phyloP scores from a whole-genome alignment of 2,113 vertebrate genomes.

The Malurus melanocephalus region DNA sequence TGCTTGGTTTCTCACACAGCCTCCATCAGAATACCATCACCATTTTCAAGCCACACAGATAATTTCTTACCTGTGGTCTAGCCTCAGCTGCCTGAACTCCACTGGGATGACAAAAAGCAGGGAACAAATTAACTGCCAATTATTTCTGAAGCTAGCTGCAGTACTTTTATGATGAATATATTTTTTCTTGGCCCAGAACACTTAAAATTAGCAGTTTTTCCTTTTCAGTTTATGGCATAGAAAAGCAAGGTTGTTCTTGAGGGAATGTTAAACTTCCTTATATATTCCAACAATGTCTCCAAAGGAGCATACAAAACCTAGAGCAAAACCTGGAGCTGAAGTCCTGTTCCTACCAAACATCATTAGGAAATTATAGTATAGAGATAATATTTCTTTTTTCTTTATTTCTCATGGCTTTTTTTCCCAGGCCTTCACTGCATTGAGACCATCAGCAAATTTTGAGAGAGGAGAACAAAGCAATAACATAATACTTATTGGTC shows the following conservation, averaged over 20 bases:
- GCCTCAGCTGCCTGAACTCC: not conserved
- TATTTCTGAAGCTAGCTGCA: constrained; percentile 1
- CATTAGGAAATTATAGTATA: not conserved
- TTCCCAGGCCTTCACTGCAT: not conserved
- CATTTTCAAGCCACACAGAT: not conserved
- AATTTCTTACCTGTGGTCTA: not conserved
- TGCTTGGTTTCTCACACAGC: not conserved
- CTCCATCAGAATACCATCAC: not conserved
- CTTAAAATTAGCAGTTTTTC: not conserved
- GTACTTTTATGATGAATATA: not conserved
- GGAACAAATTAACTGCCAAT: constrained; percentile 1
- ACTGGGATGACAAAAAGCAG: not conserved
- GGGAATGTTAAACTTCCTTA: not conserved
- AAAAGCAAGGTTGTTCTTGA: not conserved
- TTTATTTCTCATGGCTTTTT: not conserved
- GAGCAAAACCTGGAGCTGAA: not conserved
- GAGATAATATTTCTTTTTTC: not conserved
- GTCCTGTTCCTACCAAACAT: not conserved
- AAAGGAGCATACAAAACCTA: not conserved
- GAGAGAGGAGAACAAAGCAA: not conserved
- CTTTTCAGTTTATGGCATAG: not conserved
- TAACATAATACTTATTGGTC: not conserved
- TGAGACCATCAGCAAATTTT: not conserved
- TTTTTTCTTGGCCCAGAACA: not conserved
- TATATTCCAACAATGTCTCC: not conserved